Evolutionary conservation across 1,140 invertebrate genomes (phyloP).

Genomic region (Solenopsis invicta): DNA sequence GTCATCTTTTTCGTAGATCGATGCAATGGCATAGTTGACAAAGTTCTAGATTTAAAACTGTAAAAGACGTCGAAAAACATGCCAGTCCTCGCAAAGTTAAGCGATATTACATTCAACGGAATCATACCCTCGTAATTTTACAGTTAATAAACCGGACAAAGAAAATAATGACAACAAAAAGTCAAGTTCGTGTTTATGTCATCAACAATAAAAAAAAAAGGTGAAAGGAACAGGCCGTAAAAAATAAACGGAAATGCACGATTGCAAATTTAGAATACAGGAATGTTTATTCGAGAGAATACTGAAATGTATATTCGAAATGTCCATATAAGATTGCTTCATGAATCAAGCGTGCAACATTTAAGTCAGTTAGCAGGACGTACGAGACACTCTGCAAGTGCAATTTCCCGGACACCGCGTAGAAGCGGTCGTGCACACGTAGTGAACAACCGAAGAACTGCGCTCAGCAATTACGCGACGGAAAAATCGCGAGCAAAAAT

Average conservation of each 20-base stretch:
- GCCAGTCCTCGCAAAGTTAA: not conserved
- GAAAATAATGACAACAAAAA: too few species aligned
- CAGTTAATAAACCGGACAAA: not conserved
- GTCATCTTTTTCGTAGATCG: too few species aligned
- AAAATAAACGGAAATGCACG: not conserved
- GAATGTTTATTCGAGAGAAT: not conserved
- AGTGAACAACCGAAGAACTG: constrained; percentile 47
- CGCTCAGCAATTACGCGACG: constrained; percentile 68
- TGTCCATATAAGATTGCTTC: too few species aligned
- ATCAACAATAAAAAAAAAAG: too few species aligned
- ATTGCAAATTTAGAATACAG: constrained; percentile 2
- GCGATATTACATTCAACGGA: not conserved
- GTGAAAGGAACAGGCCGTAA: too few species aligned
- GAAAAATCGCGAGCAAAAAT: constrained; percentile 76
- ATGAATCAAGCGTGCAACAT: not conserved
- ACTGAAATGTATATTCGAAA: not conserved
- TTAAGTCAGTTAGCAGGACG: constrained; percentile 20
- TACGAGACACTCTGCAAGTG: not conserved
- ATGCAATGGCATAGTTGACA: too few species aligned
- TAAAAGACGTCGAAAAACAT: too few species aligned
- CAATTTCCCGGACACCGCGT: constrained; percentile 14
- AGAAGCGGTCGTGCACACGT: constrained; percentile 35
- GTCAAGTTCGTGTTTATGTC: too few species aligned
- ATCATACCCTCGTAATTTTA: not conserved
- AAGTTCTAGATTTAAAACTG: too few species aligned